Conservation (phyloP, 2,888 invertebrate species). For the Ptilodon capucinus region DNA sequence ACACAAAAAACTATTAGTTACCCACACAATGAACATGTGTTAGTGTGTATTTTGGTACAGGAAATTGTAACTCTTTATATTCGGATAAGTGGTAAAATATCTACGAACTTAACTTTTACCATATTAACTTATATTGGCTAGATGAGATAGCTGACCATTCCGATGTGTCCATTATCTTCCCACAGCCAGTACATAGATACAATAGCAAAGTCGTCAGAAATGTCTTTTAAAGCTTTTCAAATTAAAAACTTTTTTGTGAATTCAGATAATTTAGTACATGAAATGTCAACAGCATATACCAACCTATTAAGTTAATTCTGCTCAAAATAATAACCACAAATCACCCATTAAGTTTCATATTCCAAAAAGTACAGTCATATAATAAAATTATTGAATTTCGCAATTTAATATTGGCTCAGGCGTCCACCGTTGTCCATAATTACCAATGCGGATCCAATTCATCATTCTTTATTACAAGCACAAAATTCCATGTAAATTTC, state of each 20-base stretch:
- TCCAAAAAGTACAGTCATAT: constrained; percentile 47
- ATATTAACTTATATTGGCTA: too few relatives aligned
- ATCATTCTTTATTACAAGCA: constrained; percentile 81
- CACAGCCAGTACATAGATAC: too few relatives aligned
- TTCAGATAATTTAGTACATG: too few relatives aligned
- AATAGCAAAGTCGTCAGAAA: too few relatives aligned
- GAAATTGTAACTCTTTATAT: constrained; percentile 1
- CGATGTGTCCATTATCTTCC: too few relatives aligned
- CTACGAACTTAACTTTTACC: neutral
- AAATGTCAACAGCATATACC: neutral
- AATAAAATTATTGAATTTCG: constrained; percentile 77
- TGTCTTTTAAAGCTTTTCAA: too few relatives aligned
- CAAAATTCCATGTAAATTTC: constrained; percentile 81
- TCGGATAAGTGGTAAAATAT: neutral
- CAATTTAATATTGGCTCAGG: constrained; percentile 70
- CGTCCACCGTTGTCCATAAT: constrained; percentile 74
- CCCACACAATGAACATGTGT: constrained; percentile 35
- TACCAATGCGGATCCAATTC: constrained; percentile 79
- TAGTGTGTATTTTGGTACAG: constrained; percentile 11
- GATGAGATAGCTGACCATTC: too few relatives aligned
- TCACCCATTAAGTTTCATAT: constrained; percentile 2
- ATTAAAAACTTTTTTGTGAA: too few relatives aligned
- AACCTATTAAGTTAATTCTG: neutral
- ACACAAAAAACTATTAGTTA: constrained; percentile 71
- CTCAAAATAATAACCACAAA: neutral